Base-by-base conservation (phyloP, 2,113 vertebrate species). In the Ancistrus triradiatus region DNA sequence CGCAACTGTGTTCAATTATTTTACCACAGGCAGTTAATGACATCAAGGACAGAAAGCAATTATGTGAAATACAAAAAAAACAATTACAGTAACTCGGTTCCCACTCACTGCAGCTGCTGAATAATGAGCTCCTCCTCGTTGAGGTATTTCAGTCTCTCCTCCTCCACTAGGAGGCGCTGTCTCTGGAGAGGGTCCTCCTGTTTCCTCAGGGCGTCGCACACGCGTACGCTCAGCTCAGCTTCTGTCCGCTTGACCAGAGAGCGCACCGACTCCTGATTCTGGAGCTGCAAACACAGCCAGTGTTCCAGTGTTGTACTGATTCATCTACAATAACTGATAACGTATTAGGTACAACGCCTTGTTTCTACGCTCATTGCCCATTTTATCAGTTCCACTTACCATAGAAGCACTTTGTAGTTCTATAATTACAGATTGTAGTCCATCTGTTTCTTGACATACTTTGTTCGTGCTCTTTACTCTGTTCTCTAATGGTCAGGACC, bases 41-140 rank as follows among this genome's bases (percentile, higher is more conserved):
- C 2, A 42, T 42, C 38, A 42, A 13, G 7, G 13, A 42, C n/a
- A n/a, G 25, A 31, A 7, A 31, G 27, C 27, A 31, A 31, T 31
- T 31, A 31, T 7, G 7, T 7, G 5, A 15, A 42, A n/a, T n/a
- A 6, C 38, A 6, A n/a, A 42, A n/a, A n/a, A 42, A 15, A 15
- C 6, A 14, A n/a, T n/a, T 6, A 42, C 13, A n/a, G n/a, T n/a
- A n/a, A n/a, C n/a, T n/a, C n/a, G 13, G n/a, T n/a, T 42, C 5
- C 14, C 44, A 82, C 94, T 91, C 76, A 98, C 96, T 98, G 95
- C 33, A 98, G 90, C 84, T 98, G 96, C 82, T 98, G 96, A 33
- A 93, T 95, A 73, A 98, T 95, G 22, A 98, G 91, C 79, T 98
- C 95, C 86, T 98, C 95, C 74, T 98, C 93, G 3, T 98, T 98